Percentiles rank a stretch among this genome's conserved stretches.
Conservation (phyloP, 2,113 vertebrate species). For the Hyla sarda region DNA sequence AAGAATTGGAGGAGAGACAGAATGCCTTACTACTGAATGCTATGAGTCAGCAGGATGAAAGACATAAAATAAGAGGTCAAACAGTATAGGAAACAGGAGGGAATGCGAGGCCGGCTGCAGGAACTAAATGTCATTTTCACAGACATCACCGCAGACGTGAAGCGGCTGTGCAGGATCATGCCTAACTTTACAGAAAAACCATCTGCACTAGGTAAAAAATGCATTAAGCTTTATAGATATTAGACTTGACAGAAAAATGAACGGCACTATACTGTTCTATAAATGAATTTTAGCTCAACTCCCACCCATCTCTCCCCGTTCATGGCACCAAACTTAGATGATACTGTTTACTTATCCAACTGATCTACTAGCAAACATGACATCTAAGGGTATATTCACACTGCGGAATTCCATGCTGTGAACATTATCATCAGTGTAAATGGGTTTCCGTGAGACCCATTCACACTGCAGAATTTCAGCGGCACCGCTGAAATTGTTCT, state of each 20-base stretch:
- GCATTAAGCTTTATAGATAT: neutral
- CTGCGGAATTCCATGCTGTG: too few relatives aligned
- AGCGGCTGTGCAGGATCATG: neutral
- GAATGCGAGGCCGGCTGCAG: neutral
- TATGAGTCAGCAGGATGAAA: constrained; percentile 24
- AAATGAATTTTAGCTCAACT: neutral
- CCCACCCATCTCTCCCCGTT: neutral
- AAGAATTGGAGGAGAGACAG: neutral
- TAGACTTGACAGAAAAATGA: too few relatives aligned
- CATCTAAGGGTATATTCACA: too few relatives aligned
- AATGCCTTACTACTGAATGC: neutral
- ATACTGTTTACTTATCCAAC: neutral
- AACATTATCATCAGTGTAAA: too few relatives aligned
- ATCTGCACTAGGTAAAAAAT: neutral
- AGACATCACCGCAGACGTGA: neutral
- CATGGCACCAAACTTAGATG: neutral
- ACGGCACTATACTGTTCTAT: too few relatives aligned
- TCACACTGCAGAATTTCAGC: too few relatives aligned
- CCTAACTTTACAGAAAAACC: neutral
- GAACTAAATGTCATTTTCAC: neutral
- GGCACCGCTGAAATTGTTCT: too few relatives aligned
- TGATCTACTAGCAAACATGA: neutral
- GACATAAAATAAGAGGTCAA: neutral
- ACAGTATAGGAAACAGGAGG: neutral
- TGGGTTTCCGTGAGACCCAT: too few relatives aligned